Evolutionary conservation across 92 coral and sea anemone species (phyloP), one percentile per base, ranked within the genome.

Genomic region (Plumapathes pennacea): DNA sequence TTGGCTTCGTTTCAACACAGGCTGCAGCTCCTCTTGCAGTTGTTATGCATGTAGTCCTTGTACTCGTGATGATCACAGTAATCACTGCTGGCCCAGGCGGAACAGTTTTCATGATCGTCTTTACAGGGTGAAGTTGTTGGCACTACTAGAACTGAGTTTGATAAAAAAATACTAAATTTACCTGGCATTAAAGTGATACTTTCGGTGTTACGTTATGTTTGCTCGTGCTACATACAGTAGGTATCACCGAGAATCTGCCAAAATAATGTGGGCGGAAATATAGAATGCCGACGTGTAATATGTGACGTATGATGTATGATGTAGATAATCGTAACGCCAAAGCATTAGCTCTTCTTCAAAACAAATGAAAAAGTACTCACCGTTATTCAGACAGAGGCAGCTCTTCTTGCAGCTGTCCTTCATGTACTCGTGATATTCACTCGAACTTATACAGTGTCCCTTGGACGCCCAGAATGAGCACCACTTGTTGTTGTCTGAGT

Each of bases 21-120:
- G 13, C 19, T 4, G 47, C 82, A 74, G 72, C 82, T 74, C 38
- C 46, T 64, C 40, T 28, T 63, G 64, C 82, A 74, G 54, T 74
- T 33, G 4, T 20, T 33, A 3, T 36, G 18, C 82, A 74, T 74
- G 51, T 64, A 74, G 2, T 33, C 53, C 29, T 40, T 38, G 67
- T 74, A 54, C 25, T 28, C 9, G 15, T 2, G 7, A n/a, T n/a
- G n/a, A 10, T 14, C 20, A 23, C 82, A 74, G 17, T 44, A 54
- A 12, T 66, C 74, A n/a, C 52, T 40, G 15, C 13, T 29, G 8
- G 49, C 54, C 82, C 75, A 64, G 5, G 32, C 32, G n/a, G 37
- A 4, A 39, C 82, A 74, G 45, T 45, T 45, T 8, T 18, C 20
- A n/a, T 46, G 28, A 54, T 64, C 55, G 29, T 74, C 82, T 18